Percentiles rank a stretch among this genome's conserved stretches.
These are phyloP conservation scores for Fissipunctia ypsillon DNA, from an alignment of 2,888 invertebrate genomes.

Conservation along the genomic window DNA sequence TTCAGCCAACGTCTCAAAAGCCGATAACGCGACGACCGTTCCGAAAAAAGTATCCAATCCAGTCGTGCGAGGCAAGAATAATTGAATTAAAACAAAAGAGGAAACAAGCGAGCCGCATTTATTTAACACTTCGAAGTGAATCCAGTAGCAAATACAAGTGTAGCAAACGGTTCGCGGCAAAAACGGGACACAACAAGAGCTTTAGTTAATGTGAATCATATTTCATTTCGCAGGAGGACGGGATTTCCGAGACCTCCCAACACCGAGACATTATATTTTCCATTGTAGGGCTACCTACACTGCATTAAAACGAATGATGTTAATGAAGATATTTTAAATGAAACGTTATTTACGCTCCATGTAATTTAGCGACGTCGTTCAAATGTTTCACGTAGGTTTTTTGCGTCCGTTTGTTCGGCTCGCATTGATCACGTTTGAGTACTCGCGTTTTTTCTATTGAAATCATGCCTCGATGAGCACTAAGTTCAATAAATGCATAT, in stretches of 20 bases:
- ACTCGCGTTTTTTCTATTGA: constrained; percentile 49
- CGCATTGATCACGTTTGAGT: constrained; percentile 37
- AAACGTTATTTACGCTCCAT: constrained; percentile 61
- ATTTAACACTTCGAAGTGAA: constrained; percentile 76
- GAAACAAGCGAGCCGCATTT: constrained; percentile 72
- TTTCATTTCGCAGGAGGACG: constrained; percentile 82
- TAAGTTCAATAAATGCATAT: constrained; percentile 58
- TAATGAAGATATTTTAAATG: constrained; percentile 76
- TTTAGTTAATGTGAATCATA: constrained; percentile 87
- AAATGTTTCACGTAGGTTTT: constrained; percentile 51
- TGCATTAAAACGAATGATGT: constrained; percentile 79
- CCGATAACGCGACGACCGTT: constrained; percentile 61
- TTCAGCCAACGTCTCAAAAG: constrained; percentile 57
- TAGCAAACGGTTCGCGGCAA: constrained; percentile 80
- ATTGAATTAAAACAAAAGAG: constrained; percentile 74
- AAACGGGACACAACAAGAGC: constrained; percentile 85
- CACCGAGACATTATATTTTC: constrained; percentile 75
- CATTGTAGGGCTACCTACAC: constrained; percentile 73
- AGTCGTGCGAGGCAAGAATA: constrained; percentile 70
- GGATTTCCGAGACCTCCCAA: constrained; percentile 79
- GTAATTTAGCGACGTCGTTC: constrained; percentile 59
- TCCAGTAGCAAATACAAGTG: constrained; percentile 79
- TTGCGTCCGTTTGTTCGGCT: constrained; percentile 32
- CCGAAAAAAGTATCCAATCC: constrained; percentile 65
- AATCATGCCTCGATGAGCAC: constrained; percentile 50